A percentile compares a stretch with the other conserved stretches of the same genome.
These are phyloP conservation scores for Metellina segmentata DNA, from an alignment of 2,888 invertebrate genomes.

Conservation along the genomic window DNA sequence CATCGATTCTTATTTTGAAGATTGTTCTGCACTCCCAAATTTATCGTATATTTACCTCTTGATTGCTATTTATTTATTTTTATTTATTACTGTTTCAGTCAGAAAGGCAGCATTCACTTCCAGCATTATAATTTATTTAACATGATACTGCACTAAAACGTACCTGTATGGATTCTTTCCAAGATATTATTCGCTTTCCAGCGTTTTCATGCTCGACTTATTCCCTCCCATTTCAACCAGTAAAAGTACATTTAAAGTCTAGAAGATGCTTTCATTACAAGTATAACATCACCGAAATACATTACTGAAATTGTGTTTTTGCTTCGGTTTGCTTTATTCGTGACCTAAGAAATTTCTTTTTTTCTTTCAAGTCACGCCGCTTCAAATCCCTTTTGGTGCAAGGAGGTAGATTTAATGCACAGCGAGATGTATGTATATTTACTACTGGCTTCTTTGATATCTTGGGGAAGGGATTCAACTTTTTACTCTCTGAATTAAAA, in stretches of 20 bases:
- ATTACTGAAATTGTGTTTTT: conserved; percentile 1
- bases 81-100: not conserved
- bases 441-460: no score
- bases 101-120: not conserved
- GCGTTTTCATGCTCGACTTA: not conserved
- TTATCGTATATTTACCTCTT: no score
- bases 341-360: not conserved
- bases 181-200: not conserved
- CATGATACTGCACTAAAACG: not conserved
- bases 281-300: not conserved
- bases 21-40: no score
- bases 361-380: not conserved
- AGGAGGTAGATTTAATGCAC: not conserved
- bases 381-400: not conserved
- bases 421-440: no score
- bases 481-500: no score
- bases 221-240: not conserved
- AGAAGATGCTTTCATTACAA: not conserved
- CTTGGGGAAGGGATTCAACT: no score
- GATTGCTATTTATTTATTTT: no score
- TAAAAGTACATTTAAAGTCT: not conserved
- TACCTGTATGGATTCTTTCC: not conserved
- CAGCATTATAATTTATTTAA: not conserved
- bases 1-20: no score
- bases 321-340: not conserved